Evolutionary conservation across 2,113 vertebrate genomes (phyloP).

Genomic region (Todiramphus chloris): DNA sequence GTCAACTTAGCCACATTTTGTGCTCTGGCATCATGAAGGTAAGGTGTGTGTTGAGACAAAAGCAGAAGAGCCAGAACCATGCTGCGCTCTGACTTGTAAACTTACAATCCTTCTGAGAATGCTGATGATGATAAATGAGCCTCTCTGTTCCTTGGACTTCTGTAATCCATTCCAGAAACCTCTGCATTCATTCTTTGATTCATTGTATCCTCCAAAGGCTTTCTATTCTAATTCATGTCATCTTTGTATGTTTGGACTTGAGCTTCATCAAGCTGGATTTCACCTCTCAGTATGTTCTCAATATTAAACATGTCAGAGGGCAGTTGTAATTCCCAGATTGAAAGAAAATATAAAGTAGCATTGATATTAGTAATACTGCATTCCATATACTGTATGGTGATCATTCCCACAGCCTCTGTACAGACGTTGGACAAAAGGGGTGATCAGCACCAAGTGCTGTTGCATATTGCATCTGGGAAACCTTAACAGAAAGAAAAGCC

Average conservation of each 20-base stretch:
- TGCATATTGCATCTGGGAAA: constrained; percentile 16
- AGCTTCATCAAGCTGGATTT: background rate
- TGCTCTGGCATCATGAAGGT: background rate
- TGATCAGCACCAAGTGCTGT: background rate
- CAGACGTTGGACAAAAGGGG: background rate
- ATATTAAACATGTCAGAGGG: background rate
- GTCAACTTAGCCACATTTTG: background rate
- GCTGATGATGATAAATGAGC: background rate
- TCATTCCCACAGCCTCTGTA: background rate
- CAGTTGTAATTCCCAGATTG: background rate
- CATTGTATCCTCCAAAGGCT: background rate
- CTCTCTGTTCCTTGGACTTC: background rate
- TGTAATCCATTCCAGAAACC: background rate
- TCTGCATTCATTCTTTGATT: background rate
- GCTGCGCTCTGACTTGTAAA: background rate
- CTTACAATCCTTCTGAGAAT: background rate
- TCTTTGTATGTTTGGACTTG: background rate
- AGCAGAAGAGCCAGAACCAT: background rate
- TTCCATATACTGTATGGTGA: background rate
- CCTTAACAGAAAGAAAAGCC: background rate
- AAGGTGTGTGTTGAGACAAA: background rate
- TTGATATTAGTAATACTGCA: background rate
- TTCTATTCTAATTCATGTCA: background rate
- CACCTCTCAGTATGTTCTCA: background rate
- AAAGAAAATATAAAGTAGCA: constrained; percentile 1